These are phyloP conservation scores for Nycticorax nycticorax DNA, from an alignment of 2,113 vertebrate genomes.

Conservation along the genomic window DNA sequence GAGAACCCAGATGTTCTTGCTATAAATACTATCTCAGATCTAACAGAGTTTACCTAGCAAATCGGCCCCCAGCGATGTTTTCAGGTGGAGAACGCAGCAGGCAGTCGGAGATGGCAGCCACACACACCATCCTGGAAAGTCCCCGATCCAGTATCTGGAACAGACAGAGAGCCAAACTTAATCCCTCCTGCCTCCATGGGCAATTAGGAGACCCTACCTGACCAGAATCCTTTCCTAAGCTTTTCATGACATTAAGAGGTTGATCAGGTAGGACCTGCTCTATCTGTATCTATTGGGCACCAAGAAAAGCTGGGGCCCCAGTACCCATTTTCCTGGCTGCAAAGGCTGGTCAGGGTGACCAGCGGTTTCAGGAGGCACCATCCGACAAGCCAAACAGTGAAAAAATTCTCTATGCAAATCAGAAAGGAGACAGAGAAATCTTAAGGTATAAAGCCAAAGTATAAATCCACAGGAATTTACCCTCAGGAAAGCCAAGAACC, in stretches of 20 bases:
- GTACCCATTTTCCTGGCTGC: neutral
- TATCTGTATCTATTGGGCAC: neutral
- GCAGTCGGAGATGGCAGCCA: neutral
- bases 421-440: neutral
- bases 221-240: neutral
- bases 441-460: neutral
- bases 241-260: neutral
- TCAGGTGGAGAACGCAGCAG: neutral
- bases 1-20: neutral
- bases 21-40: neutral
- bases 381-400: neutral
- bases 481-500: neutral
- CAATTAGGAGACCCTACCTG: neutral
- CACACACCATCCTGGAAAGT: neutral
- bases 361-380: neutral
- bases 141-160: neutral
- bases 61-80: rapidly evolving
- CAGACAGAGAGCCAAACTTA: neutral
- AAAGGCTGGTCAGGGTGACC: neutral
- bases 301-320: neutral
- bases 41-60: neutral
- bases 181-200: neutral
- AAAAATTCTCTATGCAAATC: neutral
- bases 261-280: neutral
- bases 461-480: neutral